Conservation (phyloP, 1,140 invertebrate species). For the Tenebrio molitor region DNA sequence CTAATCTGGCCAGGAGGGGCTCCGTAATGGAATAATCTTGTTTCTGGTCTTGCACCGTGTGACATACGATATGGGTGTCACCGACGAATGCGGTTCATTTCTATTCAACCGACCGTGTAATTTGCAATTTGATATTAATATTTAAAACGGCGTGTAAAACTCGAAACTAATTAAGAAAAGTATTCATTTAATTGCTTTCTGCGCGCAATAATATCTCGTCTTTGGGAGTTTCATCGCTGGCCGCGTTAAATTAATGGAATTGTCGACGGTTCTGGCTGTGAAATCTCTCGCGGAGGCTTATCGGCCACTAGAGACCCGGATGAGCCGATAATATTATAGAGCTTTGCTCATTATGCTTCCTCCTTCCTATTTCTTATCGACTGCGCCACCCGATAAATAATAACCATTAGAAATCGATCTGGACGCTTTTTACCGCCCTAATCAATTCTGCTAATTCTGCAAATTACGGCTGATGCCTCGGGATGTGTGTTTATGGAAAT, state of each 20-base stretch:
- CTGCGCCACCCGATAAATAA: slow-evolving; percentile 46
- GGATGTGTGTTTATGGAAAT: slow-evolving; percentile 40
- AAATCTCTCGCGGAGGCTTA: slow-evolving; percentile 60
- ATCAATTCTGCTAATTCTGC: slow-evolving; percentile 33
- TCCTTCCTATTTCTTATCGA: slow-evolving; percentile 49
- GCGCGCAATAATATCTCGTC: slow-evolving; percentile 57
- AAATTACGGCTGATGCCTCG: slow-evolving; percentile 18
- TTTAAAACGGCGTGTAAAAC: slow-evolving; percentile 60
- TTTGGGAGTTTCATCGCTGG: slow-evolving; percentile 53
- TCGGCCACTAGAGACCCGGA: slow-evolving; percentile 58
- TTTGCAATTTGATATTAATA: slow-evolving; percentile 58
- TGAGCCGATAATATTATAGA: slow-evolving; percentile 56
- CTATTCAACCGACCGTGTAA: slow-evolving; percentile 1
- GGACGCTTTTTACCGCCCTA: neutral
- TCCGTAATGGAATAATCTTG: slow-evolving; percentile 42
- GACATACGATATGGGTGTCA: slow-evolving; percentile 8
- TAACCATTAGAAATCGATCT: slow-evolving; percentile 39
- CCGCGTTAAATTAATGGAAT: slow-evolving; percentile 61
- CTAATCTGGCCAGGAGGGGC: slow-evolving; percentile 18
- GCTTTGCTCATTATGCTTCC: slow-evolving; percentile 55
- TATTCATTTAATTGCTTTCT: slow-evolving; percentile 61
- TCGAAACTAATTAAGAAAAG: slow-evolving; percentile 62
- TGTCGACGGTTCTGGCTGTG: slow-evolving; percentile 58
- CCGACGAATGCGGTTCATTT: neutral
- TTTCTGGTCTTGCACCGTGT: slow-evolving; percentile 3